phyloP scores from a whole-genome alignment of 2,113 vertebrate species.

The Cygnus buccinator region DNA sequence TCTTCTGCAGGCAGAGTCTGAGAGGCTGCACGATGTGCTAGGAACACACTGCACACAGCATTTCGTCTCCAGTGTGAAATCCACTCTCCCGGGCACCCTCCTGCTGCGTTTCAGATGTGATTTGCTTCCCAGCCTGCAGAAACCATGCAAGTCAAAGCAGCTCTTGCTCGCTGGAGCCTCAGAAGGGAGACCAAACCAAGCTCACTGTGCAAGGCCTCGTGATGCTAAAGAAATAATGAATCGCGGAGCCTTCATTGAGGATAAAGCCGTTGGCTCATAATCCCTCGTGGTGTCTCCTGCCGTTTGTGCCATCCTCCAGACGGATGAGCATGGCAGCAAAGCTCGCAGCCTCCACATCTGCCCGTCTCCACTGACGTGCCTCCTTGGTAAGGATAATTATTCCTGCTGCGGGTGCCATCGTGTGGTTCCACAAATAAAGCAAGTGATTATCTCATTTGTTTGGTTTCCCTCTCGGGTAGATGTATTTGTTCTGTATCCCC shows the following conservation, averaged over 20 bases:
- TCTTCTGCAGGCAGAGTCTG: neutral
- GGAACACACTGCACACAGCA: neutral
- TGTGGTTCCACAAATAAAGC: neutral
- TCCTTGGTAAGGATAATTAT: neutral
- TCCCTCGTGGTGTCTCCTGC: rapidly evolving
- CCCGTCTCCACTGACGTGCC: neutral
- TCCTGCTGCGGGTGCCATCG: neutral
- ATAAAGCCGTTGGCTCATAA: neutral
- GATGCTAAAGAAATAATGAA: neutral
- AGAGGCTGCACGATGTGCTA: neutral
- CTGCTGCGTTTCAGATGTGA: neutral
- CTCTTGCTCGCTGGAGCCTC: neutral
- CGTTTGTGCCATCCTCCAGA: neutral
- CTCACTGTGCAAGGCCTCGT: neutral
- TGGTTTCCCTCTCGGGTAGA: neutral
- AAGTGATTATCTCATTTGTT: neutral
- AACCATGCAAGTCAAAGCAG: neutral
- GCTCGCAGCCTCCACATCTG: neutral
- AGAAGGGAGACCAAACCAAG: neutral
- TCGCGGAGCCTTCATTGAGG: neutral
- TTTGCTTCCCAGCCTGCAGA: neutral
- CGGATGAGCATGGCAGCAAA: neutral
- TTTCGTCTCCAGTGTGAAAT: neutral
- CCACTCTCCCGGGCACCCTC: neutral
- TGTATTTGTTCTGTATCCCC: neutral